Base-by-base conservation (phyloP, 2,888 invertebrate species). In the Eumerus sabulonum region DNA sequence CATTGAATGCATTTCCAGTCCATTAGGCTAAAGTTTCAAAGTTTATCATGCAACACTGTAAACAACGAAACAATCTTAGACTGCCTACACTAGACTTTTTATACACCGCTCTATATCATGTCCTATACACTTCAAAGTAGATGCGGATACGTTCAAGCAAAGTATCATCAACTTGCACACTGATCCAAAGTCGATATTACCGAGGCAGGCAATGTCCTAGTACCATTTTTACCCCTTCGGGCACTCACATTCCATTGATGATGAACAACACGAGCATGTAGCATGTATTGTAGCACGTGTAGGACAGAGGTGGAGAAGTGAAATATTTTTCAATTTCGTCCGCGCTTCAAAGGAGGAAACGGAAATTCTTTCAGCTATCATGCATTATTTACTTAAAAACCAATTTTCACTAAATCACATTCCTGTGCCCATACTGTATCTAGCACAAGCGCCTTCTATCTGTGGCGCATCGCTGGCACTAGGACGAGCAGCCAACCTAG, bases 381-480 rank as follows among this genome's bases (percentile, higher is more conserved):
- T 67, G 74, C 85, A 84, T 86, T 86, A 86, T 87, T 87, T 87
- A 85, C 86, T 87, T 87, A 86, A 86, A 82, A 87, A 85, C 85
- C 87, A 87, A 87, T 87, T 87, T 87, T 87, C 85, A 82, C 84
- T 87, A 87, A 87, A 87, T 87, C 87, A 87, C 87, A 86, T 86
- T 86, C 83, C 86, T 83, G 82, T 82, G 82, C 76, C 72, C 70
- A 79, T 74, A 77, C 73, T 71, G 63, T 71, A 82, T 84, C 27
- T 27, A 27, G 67, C 63, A 73, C 40, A 48, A 73, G 50, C 47
- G 63, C 68, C 67, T 67, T 64, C 63, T 50, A 71, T 71, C 48
- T 71, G 18, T 72, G 72, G 54, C 72, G 54, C 42, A 72, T 76
- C 54, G 42, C 63, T 64, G 36, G 40, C 70, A 50, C 45, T 42